Evolutionary conservation across 2,113 vertebrate genomes (phyloP), one percentile per base, ranked within the genome.

Genomic region (Pseudolaguvia tuberculata): DNA sequence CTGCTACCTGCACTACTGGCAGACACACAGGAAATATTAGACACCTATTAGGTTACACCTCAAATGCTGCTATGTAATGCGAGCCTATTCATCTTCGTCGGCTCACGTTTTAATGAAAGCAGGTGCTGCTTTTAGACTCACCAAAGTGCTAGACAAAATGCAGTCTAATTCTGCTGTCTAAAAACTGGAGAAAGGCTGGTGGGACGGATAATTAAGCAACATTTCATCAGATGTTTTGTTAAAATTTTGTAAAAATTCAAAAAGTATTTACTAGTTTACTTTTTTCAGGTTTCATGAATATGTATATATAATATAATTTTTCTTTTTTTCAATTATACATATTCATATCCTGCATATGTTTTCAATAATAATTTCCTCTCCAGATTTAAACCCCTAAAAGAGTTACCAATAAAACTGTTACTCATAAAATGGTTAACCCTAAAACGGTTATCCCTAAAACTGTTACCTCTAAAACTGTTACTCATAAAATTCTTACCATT

Each of bases 41-140:
- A 81, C 75, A 75, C 74, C 77, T 83, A 85, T 87, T 82, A 65
- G 75, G 77, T 85, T 85, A 72, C 83, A 52, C 63, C 77, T 75
- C 56, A 72, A 62, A 76, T 78, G 79, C 76, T 77, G 53, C 62
- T 59, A 73, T 80, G 84, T 80, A 83, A 87, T 67, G 53, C 71
- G 80, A 87, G 76, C 61, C 65, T 68, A 72, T 65, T 74, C 71
- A 72, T 84, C 76, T 73, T 67, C 55, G 62, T 53, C 57, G 42
- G 9, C 35, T 78, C 70, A 56, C 55, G 59, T 80, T 80, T n/a
- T 74, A 78, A 55, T 72, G 58, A 74, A 73, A 51, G 21, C 51
- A 55, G 61, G 71, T 67, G 27, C 50, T 52, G 55, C 67, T 35
- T 63, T 63, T 76, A 69, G 63, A 51, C 50, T 58, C 47, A 42